Conservation (phyloP, 2,113 vertebrate species). For the Oncorhynchus gorbuscha region DNA sequence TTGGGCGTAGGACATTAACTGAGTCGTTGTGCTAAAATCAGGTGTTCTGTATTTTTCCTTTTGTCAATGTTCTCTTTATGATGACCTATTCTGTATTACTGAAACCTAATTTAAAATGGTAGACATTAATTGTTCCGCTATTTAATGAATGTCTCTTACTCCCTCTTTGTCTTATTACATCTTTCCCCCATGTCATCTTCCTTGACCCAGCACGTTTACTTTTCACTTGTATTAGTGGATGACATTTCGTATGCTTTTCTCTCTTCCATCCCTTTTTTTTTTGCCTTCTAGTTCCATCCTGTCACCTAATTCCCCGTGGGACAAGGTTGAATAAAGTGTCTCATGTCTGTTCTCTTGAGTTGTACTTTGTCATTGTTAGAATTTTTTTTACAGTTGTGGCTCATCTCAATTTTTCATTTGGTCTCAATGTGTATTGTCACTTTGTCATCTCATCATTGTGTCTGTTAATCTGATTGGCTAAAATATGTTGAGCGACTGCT, state of each 20-base stretch:
- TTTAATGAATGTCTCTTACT: constrained; percentile 61
- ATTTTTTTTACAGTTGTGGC: constrained; percentile 41
- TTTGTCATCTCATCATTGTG: constrained; percentile 64
- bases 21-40: constrained; percentile 58
- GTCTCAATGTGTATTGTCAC: constrained; percentile 51
- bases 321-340: constrained; percentile 14
- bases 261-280: background rate
- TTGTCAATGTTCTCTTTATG: constrained; percentile 47
- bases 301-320: constrained; percentile 6
- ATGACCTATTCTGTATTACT: constrained; percentile 34
- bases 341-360: constrained; percentile 45
- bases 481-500: constrained; percentile 41
- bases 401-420: constrained; percentile 37
- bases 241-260: background rate
- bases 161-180: background rate
- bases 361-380: constrained; percentile 48
- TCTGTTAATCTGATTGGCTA: constrained; percentile 58
- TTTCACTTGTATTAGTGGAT: background rate
- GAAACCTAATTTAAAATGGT: constrained; percentile 41
- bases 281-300: constrained; percentile 1
- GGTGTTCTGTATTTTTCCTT: constrained; percentile 55
- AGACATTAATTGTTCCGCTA: constrained; percentile 52
- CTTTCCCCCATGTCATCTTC: background rate
- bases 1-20: constrained; percentile 50
- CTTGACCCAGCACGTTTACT: background rate